Conservation (phyloP, 2,797 vertebrate genomes). For the Podarcis siculus region DNA sequence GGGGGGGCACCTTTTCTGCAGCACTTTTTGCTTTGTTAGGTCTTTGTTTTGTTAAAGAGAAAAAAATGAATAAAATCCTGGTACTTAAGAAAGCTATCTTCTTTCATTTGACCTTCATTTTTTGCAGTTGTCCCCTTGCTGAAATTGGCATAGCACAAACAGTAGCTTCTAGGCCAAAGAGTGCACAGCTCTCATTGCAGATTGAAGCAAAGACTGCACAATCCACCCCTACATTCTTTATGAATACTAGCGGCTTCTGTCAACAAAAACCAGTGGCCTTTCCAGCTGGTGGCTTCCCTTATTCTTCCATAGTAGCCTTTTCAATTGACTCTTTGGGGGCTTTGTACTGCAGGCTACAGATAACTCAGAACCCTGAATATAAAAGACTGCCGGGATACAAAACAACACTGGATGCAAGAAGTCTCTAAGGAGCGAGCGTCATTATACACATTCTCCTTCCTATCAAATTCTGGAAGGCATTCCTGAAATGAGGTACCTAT, state of each 20-base stretch:
- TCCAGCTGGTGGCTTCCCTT: not conserved
- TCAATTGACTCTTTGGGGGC: not conserved
- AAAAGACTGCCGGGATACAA: not conserved
- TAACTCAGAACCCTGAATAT: not conserved
- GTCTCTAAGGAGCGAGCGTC: not conserved
- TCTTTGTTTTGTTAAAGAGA: too few relatives aligned
- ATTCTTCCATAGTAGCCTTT: not conserved
- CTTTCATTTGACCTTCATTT: not conserved
- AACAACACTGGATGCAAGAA: not conserved
- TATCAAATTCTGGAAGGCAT: not conserved
- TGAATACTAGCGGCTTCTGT: not conserved
- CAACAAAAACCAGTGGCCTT: not conserved
- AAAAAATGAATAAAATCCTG: not conserved
- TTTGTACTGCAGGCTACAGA: not conserved
- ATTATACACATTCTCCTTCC: constrained; percentile 22
- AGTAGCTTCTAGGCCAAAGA: not conserved
- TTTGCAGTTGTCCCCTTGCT: not conserved
- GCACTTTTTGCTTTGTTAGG: too few relatives aligned
- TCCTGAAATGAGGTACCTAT: not conserved
- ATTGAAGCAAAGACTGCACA: not conserved
- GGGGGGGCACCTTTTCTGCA: too few relatives aligned
- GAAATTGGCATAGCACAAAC: not conserved
- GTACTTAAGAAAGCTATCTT: not conserved
- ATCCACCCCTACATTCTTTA: not conserved
- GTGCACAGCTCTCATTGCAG: not conserved